Evolutionary conservation across 2,113 vertebrate genomes (phyloP).

Genomic region (Maccullochella peelii): DNA sequence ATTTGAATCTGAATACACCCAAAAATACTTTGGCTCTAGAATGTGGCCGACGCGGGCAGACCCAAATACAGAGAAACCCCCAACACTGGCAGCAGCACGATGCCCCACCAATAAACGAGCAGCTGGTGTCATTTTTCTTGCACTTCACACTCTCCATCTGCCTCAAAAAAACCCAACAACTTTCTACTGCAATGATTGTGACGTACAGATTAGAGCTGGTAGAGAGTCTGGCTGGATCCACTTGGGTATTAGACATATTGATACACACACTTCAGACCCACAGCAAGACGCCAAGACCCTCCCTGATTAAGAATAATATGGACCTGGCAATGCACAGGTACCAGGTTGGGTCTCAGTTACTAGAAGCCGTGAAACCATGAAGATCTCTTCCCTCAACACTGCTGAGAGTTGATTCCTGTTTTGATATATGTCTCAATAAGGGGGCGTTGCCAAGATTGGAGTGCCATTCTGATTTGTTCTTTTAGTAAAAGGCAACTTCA

Average conservation of each 20-base stretch:
- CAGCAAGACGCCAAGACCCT: background rate
- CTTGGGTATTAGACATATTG: background rate
- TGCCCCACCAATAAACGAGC: conserved; percentile 22
- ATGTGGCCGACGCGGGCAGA: background rate
- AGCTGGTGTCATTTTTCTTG: conserved; percentile 20
- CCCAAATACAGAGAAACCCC: background rate
- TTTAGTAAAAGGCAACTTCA: background rate
- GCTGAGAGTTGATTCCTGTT: background rate
- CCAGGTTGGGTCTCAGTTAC: background rate
- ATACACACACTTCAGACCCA: background rate
- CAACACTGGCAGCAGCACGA: background rate
- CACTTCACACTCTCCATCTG: conserved; percentile 33
- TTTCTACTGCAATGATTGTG: conserved; percentile 2
- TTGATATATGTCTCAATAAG: background rate
- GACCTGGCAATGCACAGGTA: background rate
- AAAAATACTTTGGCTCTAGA: background rate
- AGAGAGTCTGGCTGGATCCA: background rate
- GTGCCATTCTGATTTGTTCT: background rate
- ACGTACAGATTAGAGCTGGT: background rate
- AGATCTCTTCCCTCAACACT: background rate
- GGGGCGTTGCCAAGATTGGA: background rate
- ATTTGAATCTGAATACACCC: background rate
- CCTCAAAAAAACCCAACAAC: conserved; percentile 5
- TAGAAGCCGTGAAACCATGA: background rate
- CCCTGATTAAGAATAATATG: background rate